Percentiles rank a stretch among this genome's conserved stretches.
These are phyloP conservation scores for Yponomeuta cagnagella DNA, from an alignment of 2,888 invertebrate genomes.

Conservation along the genomic window DNA sequence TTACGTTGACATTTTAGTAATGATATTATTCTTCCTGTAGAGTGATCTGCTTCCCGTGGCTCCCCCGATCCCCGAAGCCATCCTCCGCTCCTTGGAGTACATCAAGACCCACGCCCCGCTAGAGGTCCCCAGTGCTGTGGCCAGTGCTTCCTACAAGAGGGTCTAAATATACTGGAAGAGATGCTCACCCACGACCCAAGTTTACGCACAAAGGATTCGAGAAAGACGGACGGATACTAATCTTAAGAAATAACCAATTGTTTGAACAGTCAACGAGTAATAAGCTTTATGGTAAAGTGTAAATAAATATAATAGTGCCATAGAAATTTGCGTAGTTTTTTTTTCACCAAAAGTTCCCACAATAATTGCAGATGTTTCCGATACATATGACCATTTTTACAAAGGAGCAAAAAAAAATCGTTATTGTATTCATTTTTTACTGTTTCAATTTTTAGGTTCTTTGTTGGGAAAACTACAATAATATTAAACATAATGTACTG, in stretches of 20 bases:
- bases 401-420: no score
- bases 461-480: no score
- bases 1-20: not conserved
- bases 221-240: not conserved
- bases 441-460: no score
- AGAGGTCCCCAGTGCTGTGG: not conserved
- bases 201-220: not conserved
- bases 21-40: slow-evolving; percentile 24
- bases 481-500: no score
- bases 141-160: not conserved
- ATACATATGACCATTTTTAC: no score
- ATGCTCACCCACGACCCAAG: not conserved
- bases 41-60: slow-evolving; percentile 38
- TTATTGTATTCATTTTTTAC: no score
- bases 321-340: not conserved
- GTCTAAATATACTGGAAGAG: not conserved
- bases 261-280: not conserved
- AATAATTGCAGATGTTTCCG: no score
- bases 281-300: not conserved
- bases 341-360: not conserved
- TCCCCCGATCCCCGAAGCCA: slow-evolving; percentile 43
- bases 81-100: slow-evolving; percentile 44
- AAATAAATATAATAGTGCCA: slow-evolving; percentile 5
- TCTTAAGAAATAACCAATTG: not conserved
- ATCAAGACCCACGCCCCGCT: slow-evolving; percentile 31